Evolutionary conservation across 1,140 invertebrate genomes (phyloP).

Genomic region (Bathynomus jamesi): DNA sequence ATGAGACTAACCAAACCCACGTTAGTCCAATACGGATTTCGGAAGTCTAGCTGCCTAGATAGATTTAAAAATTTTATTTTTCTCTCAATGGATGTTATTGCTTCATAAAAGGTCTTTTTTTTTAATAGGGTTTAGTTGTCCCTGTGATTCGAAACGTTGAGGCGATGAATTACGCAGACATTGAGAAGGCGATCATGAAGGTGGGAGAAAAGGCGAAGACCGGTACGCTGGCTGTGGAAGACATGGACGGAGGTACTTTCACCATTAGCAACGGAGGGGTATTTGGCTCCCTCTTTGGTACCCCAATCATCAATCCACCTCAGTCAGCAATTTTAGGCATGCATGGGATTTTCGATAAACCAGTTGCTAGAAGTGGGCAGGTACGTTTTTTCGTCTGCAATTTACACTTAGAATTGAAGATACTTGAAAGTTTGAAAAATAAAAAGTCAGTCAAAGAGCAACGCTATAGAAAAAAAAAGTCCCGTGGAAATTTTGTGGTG

Average conservation of each 20-base stretch:
- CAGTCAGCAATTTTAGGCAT: conserved; percentile 99
- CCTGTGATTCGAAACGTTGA: conserved; percentile 95
- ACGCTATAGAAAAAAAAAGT: too few relatives aligned
- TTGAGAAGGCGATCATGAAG: conserved; percentile 81
- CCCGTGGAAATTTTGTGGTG: too few relatives aligned
- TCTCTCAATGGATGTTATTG: too few relatives aligned
- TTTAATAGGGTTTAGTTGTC: conserved; percentile 77
- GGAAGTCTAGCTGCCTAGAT: too few relatives aligned
- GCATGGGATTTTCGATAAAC: conserved; percentile 94
- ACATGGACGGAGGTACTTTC: conserved; percentile 99
- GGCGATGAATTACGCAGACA: conserved; percentile 91
- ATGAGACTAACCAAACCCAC: too few relatives aligned
- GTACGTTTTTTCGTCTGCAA: too few relatives aligned
- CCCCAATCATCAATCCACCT: conserved; percentile 99
- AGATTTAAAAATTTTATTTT: too few relatives aligned
- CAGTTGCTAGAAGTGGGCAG: conserved; percentile 91
- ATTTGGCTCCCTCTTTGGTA: conserved; percentile 95
- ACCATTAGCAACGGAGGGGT: conserved; percentile 99
- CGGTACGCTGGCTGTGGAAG: conserved; percentile 85
- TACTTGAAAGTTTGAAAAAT: too few relatives aligned
- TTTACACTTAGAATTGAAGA: too few relatives aligned
- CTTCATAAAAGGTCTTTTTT: too few relatives aligned
- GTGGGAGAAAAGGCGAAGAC: conserved; percentile 86
- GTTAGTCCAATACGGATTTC: too few relatives aligned
- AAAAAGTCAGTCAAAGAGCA: too few relatives aligned